These are phyloP conservation scores for Intellagama lesueurii DNA, from an alignment of 2,797 vertebrate genomes.

Conservation along the genomic window DNA sequence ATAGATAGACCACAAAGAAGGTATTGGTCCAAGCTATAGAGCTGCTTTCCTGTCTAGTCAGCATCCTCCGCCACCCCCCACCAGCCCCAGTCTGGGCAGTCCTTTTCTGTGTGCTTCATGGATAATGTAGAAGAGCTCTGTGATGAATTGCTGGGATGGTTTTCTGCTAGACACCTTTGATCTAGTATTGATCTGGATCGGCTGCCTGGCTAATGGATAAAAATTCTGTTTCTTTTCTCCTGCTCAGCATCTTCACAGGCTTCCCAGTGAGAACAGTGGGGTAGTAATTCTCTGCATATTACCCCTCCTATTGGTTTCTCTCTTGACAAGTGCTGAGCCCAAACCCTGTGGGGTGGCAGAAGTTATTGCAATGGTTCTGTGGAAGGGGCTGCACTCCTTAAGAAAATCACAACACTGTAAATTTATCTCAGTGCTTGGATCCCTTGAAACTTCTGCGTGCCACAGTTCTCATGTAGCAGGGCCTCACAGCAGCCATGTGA, in stretches of 20 bases:
- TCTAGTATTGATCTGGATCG: conserved; percentile 78
- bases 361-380: background rate
- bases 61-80: background rate
- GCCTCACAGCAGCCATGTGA: background rate
- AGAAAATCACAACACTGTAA: background rate
- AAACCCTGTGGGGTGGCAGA: no score
- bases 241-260: conserved; percentile 21
- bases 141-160: conserved; percentile 70
- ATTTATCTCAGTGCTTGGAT: background rate
- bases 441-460: background rate
- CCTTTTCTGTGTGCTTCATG: background rate
- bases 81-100: background rate
- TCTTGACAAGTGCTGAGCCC: background rate
- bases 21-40: conserved; percentile 16
- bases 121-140: conserved; percentile 41
- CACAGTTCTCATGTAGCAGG: background rate
- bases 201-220: conserved; percentile 69
- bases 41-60: background rate
- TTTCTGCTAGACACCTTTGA: conserved; percentile 75
- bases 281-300: background rate
- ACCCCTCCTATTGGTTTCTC: background rate
- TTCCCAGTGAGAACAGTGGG: background rate
- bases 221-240: conserved; percentile 46
- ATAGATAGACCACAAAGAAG: conserved; percentile 16
- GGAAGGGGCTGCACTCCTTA: no score